Evolutionary conservation across 2,113 vertebrate species (phyloP), one percentile per base, ranked within the genome.

Genomic region (Proterorhinus semilunaris): DNA sequence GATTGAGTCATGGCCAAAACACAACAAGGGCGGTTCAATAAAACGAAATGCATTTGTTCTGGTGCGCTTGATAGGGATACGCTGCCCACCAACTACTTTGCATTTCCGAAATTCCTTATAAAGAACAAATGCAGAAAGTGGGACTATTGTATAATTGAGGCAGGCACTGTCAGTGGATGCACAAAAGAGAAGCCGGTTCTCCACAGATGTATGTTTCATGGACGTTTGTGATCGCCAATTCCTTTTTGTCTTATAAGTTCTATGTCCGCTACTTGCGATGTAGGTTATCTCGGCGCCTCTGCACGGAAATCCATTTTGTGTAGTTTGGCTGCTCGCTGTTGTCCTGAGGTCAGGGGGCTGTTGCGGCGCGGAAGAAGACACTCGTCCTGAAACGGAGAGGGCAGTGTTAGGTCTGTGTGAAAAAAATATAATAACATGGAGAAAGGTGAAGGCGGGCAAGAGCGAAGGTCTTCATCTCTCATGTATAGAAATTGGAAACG

Each of bases 401-500:
- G 73, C 80, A 78, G 59, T 68, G 69, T 72, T 74, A 64, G 72
- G 43, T 52, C 74, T 3, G 12, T 57, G 67, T 66, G 74, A 67
- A 82, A 82, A 67, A 82, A 82, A 86, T 83, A 87, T 84, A 83
- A 87, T 75, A 88, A 76, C 80, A 87, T 63, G 74, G 81, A 83
- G 78, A 75, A 74, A 80, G 58, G 75, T 82, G 75, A 74, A 73
- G 69, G 75, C 67, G 36, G 76, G 76, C 74, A 75, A 65, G 72
- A 83, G 73, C 84, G 27, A 65, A 87, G 80, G 87, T 92, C 89
- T 91, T 93, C 90, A 91, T 91, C 87, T 87, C 86, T 85, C 90
- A 91, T 92, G 89, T 91, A 92, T 90, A 87, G 90, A 92, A 92
- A 91, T 86, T 89, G 87, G 88, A 90, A 91, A 88, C 86, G 79